Percentiles rank a stretch among this genome's conserved stretches.
These are phyloP conservation scores for Catharus ustulatus DNA, from an alignment of 2,797 vertebrate genomes.

Conservation along the genomic window DNA sequence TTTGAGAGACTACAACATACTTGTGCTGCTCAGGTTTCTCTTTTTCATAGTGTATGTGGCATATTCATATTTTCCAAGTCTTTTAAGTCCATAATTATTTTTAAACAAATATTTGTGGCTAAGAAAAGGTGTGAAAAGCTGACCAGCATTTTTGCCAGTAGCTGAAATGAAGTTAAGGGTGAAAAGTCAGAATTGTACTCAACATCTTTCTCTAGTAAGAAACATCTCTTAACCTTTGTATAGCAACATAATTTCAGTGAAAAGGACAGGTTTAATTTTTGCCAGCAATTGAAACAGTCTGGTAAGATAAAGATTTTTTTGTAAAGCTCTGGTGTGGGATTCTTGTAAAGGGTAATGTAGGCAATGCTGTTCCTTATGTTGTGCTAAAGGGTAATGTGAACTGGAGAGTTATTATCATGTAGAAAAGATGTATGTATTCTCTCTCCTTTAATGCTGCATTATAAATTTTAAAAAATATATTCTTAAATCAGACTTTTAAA, in stretches of 20 bases:
- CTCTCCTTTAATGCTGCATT: background rate
- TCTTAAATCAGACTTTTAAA: background rate
- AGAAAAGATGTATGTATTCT: background rate
- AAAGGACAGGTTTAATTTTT: background rate
- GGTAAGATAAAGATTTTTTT: background rate
- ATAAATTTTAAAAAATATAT: background rate
- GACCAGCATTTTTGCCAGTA: background rate
- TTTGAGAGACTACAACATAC: background rate
- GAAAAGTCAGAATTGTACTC: background rate
- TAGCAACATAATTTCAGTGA: background rate
- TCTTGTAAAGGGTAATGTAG: background rate
- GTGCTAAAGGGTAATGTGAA: background rate
- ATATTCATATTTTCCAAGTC: background rate
- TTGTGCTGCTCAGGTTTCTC: background rate
- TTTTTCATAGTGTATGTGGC: background rate
- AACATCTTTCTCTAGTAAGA: background rate
- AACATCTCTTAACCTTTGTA: background rate
- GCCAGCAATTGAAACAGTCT: background rate
- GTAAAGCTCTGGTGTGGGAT: background rate
- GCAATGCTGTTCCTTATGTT: background rate
- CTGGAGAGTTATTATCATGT: background rate
- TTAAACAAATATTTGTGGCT: background rate
- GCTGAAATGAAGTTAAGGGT: background rate
- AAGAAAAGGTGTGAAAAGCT: background rate
- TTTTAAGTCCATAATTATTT: background rate